Base-by-base conservation (phyloP, 2,888 invertebrate species). In the Callinectes sapidus region DNA sequence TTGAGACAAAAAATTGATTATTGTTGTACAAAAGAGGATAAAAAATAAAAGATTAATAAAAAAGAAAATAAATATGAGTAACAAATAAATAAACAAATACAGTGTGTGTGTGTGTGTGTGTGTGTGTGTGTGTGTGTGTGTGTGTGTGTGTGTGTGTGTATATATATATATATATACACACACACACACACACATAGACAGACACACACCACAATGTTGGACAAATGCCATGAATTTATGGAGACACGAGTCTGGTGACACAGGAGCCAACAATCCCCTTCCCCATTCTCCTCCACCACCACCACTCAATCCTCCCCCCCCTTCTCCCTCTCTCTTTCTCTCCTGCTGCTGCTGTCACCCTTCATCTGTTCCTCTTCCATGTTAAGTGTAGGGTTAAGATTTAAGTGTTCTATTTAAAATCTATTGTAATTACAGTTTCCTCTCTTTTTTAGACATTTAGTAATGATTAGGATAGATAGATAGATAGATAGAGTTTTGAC, bases 141-240 rank as follows among this genome's bases (percentile, higher is more conserved):
- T n/a, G n/a, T n/a, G n/a, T n/a, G n/a, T n/a, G 6, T 6, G 6
- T 6, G 6, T 6, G 6, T 6, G 6, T 6, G 6, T 6, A 48
- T 10, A 61, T 23, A 61, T 23, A 61, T 23, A 61, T 28, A 71
- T 28, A 71, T 28, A 71, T 28, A 71, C 28, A 71, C 71, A 71
- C 71, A 71, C 71, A 71, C n/a, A 71, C 28, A 71, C 71, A 71
- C n/a, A 71, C 71, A 71, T 28, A 71, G 28, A 71, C 71, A 71
- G 28, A 71, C 71, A 71, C 71, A 71, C 28, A 71, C n/a, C 13
- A 18, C 18, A 61, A 23, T 71, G 28, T 71, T 71, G 71, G 71
- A 71, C 28, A 28, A 71, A 28, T 71, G 71, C 71, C 71, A 71
- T 71, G 28, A 13, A 71, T n/a, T 8, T 71, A 71, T n/a, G 1